Evolutionary conservation across 2,113 vertebrate species (phyloP).

Genomic region (Blennius ocellaris): DNA sequence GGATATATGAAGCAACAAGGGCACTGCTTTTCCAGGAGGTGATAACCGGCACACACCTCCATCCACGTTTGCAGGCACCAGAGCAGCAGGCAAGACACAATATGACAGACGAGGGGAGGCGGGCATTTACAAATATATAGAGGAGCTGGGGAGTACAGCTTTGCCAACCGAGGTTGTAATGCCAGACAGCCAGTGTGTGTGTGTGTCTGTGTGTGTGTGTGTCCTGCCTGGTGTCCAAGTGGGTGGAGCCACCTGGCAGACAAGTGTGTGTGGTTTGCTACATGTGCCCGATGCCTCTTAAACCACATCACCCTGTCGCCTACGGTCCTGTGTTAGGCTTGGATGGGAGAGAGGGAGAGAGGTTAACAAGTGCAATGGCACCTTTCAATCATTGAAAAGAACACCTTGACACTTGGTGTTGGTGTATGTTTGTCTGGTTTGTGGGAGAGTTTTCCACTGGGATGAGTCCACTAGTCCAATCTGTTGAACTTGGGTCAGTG

Average conservation of each 20-base stretch:
- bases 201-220: too few species aligned
- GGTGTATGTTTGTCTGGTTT: slow-evolving; percentile 44
- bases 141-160: slow-evolving; percentile 28
- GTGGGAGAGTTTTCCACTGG: slow-evolving; percentile 63
- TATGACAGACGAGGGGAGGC: slow-evolving; percentile 30
- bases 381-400: slow-evolving; percentile 77
- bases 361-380: slow-evolving; percentile 65
- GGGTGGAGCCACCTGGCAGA: slow-evolving; percentile 51
- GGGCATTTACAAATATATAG: background rate
- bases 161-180: slow-evolving; percentile 41
- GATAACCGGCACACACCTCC: slow-evolving; percentile 82
- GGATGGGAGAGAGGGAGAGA: slow-evolving; percentile 22
- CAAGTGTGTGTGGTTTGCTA: slow-evolving; percentile 6
- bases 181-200: slow-evolving; percentile 10
- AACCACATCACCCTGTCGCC: slow-evolving; percentile 21
- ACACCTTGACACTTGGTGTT: slow-evolving; percentile 54
- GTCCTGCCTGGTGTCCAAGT: slow-evolving; percentile 31
- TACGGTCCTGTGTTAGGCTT: background rate
- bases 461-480: slow-evolving; percentile 61
- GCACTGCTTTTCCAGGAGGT: slow-evolving; percentile 81
- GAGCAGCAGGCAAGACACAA: slow-evolving; percentile 46
- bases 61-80: slow-evolving; percentile 68
- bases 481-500: slow-evolving; percentile 61
- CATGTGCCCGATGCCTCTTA: slow-evolving; percentile 33
- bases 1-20: slow-evolving; percentile 90